Evolutionary conservation across 2,888 invertebrate genomes (phyloP).

Genomic region (Parthenolecanium corni): DNA sequence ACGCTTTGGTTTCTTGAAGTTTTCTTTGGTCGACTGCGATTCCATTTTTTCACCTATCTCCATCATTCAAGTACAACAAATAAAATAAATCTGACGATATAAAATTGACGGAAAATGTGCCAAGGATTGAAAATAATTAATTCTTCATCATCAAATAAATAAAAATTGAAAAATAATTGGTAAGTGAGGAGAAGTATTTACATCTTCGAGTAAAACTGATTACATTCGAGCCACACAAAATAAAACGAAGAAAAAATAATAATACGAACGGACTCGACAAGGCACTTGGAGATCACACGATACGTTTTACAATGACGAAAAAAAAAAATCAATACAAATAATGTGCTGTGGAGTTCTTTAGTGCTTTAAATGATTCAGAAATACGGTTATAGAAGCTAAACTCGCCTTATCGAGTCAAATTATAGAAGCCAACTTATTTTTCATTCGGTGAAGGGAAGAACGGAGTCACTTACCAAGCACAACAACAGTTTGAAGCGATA

Average conservation of each 20-base stretch:
- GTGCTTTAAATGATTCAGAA: too few relatives aligned
- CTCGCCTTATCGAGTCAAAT: too few relatives aligned
- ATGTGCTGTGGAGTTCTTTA: too few relatives aligned
- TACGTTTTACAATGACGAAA: neutral
- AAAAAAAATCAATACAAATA: neutral
- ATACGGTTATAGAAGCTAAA: too few relatives aligned
- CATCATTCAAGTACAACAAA: neutral
- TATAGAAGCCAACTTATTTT: too few relatives aligned
- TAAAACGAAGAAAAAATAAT: too few relatives aligned
- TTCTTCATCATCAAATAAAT: neutral
- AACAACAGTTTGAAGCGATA: neutral
- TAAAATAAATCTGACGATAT: neutral
- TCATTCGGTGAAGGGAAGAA: neutral
- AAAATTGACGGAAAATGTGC: neutral
- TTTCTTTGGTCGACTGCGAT: neutral
- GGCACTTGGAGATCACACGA: too few relatives aligned
- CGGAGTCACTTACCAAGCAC: neutral
- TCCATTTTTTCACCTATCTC: neutral
- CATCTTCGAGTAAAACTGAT: too few relatives aligned
- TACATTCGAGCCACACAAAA: too few relatives aligned
- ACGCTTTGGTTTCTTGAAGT: slow-evolving; percentile 1
- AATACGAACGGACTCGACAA: too few relatives aligned
- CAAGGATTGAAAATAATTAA: neutral
- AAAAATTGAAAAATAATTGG: neutral
- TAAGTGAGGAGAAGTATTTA: too few relatives aligned